Percentiles rank a stretch among this genome's conserved stretches.
Evolutionary conservation across 2,888 invertebrate species (phyloP).

Genomic region (Patella pellucida): DNA sequence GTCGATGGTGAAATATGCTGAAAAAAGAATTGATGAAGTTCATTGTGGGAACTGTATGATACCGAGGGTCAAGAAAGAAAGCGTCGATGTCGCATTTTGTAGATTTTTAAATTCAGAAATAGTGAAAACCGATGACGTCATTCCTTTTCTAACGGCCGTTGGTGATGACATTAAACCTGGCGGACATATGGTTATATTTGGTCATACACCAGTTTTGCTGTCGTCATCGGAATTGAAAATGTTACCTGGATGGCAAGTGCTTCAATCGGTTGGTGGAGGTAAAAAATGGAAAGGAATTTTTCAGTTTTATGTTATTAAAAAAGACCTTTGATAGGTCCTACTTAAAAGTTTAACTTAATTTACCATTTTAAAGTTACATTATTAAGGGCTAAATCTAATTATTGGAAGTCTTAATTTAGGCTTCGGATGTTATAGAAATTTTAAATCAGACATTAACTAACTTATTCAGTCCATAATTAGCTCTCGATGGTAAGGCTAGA

Average conservation of each 20-base stretch:
- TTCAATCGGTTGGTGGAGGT: constrained; percentile 44
- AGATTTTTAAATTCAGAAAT: constrained; percentile 52
- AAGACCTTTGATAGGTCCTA: constrained; percentile 10
- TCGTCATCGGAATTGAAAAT: constrained; percentile 42
- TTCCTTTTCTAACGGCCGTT: constrained; percentile 40
- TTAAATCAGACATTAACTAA: too few relatives aligned
- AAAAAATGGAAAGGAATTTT: constrained; percentile 47
- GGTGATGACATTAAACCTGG: constrained; percentile 41
- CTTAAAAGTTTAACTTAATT: too few relatives aligned
- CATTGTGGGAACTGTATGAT: constrained; percentile 47
- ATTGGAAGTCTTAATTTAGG: too few relatives aligned
- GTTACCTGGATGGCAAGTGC: constrained; percentile 28
- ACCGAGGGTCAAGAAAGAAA: constrained; percentile 42
- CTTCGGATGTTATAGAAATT: too few relatives aligned
- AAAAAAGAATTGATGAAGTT: constrained; percentile 47
- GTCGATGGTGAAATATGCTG: constrained; percentile 47
- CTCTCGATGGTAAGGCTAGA: too few relatives aligned
- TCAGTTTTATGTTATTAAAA: constrained; percentile 45
- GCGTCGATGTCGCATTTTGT: constrained; percentile 45
- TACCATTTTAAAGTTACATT: too few relatives aligned
- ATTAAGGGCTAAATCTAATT: too few relatives aligned
- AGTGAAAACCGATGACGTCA: constrained; percentile 40
- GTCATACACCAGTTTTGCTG: constrained; percentile 49
- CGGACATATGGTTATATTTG: constrained; percentile 46
- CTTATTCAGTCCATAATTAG: too few relatives aligned